Conservation (phyloP, 2,797 vertebrate species). For the Eulemur albifrons region DNA sequence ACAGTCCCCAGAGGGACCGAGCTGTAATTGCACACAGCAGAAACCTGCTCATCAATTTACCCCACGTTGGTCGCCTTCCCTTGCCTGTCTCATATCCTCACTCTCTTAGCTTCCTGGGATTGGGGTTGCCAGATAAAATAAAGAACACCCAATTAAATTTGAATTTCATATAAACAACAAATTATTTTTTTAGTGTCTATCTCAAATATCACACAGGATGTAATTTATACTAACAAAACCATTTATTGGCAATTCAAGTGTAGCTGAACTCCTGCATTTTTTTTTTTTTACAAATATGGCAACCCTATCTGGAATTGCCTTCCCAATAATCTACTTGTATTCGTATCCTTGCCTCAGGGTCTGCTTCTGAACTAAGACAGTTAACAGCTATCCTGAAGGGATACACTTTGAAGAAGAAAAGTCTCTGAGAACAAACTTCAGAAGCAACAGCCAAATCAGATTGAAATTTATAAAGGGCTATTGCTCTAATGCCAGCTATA, state of each 20-base stretch:
- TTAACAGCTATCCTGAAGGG: not conserved
- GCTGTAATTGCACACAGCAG: not conserved
- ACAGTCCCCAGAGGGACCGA: not conserved
- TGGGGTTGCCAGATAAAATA: not conserved
- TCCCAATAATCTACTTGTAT: not conserved
- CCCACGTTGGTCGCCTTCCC: not conserved
- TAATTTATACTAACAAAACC: not conserved
- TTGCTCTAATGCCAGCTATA: not conserved
- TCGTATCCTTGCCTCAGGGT: not conserved
- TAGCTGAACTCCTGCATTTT: not conserved
- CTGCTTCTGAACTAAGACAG: not conserved
- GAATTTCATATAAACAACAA: slow-evolving; percentile 18
- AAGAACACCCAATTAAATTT: not conserved
- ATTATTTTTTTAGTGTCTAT: not conserved
- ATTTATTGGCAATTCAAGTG: not conserved
- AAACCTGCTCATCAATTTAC: not conserved
- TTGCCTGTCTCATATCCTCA: not conserved
- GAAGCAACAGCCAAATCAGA: not conserved
- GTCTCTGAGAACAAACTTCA: slow-evolving; percentile 13
- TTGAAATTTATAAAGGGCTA: not conserved
- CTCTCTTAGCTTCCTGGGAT: not conserved
- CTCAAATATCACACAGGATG: not conserved
- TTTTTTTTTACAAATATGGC: slow-evolving; percentile 41
- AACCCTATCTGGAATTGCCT: not conserved
- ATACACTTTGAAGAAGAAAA: not conserved